Percentiles rank a stretch among this genome's conserved stretches.
Conservation (phyloP, 2,888 invertebrate genomes). For the Operophtera brumata region DNA sequence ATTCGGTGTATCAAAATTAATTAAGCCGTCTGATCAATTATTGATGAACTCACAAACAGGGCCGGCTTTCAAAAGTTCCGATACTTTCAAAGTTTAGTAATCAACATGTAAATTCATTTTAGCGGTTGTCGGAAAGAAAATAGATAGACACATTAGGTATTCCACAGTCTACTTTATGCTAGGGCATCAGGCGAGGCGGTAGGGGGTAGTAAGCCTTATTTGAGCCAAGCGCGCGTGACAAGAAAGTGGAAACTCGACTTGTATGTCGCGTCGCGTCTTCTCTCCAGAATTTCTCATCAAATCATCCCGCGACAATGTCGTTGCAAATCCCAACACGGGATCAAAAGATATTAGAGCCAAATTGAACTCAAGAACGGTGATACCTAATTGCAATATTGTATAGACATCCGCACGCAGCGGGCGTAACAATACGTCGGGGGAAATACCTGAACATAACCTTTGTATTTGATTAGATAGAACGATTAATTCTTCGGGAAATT, state of each 20-base stretch:
- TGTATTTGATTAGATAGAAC: conserved; percentile 24
- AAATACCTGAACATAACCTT: conserved; percentile 24
- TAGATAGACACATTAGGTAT: conserved; percentile 65
- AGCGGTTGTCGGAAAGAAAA: conserved; percentile 29
- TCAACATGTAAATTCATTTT: conserved; percentile 36
- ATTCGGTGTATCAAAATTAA: conserved; percentile 23
- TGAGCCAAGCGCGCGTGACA: conserved; percentile 76
- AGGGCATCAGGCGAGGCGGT: conserved; percentile 59
- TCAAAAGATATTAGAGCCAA: conserved; percentile 74
- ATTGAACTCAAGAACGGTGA: conserved; percentile 64
- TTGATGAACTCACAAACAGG: conserved; percentile 29
- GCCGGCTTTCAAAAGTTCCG: conserved; percentile 28
- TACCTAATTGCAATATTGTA: conserved; percentile 51
- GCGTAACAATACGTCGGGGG: conserved; percentile 27
- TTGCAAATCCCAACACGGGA: conserved; percentile 74
- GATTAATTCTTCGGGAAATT: conserved; percentile 7
- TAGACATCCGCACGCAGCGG: conserved; percentile 31
- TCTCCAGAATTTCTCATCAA: conserved; percentile 75
- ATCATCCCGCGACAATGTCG: conserved; percentile 75
- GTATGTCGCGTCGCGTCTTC: conserved; percentile 68
- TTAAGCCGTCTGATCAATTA: conserved; percentile 37
- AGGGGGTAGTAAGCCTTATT: conserved; percentile 76
- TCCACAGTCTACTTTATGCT: conserved; percentile 68
- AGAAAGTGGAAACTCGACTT: conserved; percentile 73
- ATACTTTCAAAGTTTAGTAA: conserved; percentile 32